Conservation (phyloP, 2,113 vertebrate species). For the Theristicus caerulescens region DNA sequence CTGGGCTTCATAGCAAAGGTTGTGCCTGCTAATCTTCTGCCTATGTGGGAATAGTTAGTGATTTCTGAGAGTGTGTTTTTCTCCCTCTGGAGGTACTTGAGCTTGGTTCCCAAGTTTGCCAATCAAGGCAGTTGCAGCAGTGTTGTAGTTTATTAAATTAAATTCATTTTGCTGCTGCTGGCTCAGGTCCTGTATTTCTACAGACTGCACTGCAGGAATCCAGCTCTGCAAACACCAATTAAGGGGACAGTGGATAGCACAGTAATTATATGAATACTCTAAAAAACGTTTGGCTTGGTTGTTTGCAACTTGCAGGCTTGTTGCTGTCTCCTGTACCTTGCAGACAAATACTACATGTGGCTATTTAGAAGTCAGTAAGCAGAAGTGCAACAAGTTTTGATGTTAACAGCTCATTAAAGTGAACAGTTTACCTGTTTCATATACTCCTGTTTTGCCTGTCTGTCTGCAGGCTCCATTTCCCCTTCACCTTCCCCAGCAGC, state of each 20-base stretch:
- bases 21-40: neutral
- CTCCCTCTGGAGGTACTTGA: neutral
- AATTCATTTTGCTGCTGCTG: neutral
- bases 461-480: neutral
- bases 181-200: neutral
- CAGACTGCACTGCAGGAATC: neutral
- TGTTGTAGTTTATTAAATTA: neutral
- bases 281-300: neutral
- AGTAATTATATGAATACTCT: neutral
- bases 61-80: accelerated
- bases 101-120: neutral
- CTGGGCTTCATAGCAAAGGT: neutral
- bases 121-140: neutral
- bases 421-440: neutral
- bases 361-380: neutral
- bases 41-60: neutral
- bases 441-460: neutral
- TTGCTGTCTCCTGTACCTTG: neutral
- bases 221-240: neutral
- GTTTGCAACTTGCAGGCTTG: neutral
- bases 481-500: neutral
- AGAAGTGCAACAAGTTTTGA: neutral
- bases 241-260: neutral
- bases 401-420: neutral
- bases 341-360: neutral